These are phyloP conservation scores for Trissolcus japonicus DNA, from an alignment of 2,888 invertebrate species.

Conservation along the genomic window DNA sequence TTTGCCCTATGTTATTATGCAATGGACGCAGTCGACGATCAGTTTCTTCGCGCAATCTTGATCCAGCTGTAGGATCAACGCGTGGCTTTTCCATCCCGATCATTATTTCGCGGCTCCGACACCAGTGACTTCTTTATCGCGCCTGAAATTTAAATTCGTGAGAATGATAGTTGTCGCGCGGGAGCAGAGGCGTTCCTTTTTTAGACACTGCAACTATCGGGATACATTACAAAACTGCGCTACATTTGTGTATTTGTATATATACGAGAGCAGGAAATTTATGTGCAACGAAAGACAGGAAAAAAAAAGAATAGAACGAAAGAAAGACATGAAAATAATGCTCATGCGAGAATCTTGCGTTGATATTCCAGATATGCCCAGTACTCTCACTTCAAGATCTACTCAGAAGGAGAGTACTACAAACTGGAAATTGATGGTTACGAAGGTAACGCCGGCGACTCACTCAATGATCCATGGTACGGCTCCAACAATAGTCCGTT, in stretches of 20 bases:
- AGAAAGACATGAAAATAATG: constrained; percentile 30
- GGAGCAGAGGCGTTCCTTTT: constrained; percentile 33
- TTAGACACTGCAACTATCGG: constrained; percentile 41
- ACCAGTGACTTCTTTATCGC: constrained; percentile 39
- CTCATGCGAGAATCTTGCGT: constrained; percentile 45
- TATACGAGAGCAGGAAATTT: constrained; percentile 30
- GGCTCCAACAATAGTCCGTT: constrained; percentile 95
- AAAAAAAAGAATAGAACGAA: background rate
- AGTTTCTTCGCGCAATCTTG: constrained; percentile 44
- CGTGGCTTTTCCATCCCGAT: constrained; percentile 28
- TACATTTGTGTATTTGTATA: constrained; percentile 5
- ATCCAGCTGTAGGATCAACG: constrained; percentile 25
- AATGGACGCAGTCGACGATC: constrained; percentile 29
- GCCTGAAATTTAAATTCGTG: constrained; percentile 55
- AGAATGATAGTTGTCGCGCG: constrained; percentile 52
- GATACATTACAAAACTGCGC: constrained; percentile 21
- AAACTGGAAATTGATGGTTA: constrained; percentile 94
- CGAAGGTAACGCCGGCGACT: constrained; percentile 93
- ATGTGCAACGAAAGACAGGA: constrained; percentile 29
- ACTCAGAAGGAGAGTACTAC: constrained; percentile 93
- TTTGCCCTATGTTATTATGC: constrained; percentile 58
- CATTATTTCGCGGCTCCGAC: constrained; percentile 36
- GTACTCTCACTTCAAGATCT: constrained; percentile 94
- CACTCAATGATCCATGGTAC: constrained; percentile 95
- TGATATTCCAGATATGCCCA: constrained; percentile 85